Percentiles rank a stretch among this genome's conserved stretches.
Evolutionary conservation across 2,797 vertebrate species (phyloP).

Genomic region (Bradypodion pumilum): DNA sequence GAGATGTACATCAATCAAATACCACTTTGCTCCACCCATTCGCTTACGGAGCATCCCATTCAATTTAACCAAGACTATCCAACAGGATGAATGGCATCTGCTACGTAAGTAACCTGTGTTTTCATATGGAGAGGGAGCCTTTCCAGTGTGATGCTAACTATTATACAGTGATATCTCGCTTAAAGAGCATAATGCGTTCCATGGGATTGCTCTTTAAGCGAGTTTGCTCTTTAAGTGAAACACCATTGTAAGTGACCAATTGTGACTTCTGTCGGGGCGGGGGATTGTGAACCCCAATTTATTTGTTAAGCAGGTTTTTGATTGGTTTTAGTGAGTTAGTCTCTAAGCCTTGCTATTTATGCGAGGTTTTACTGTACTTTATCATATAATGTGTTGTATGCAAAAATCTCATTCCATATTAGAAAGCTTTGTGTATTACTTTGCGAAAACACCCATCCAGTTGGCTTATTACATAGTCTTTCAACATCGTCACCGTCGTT

Average conservation of each 20-base stretch:
- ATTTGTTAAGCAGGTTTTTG: too few species aligned
- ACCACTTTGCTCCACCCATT: constrained; percentile 87
- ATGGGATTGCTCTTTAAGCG: too few species aligned
- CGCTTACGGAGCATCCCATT: constrained; percentile 84
- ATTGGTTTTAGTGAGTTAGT: too few species aligned
- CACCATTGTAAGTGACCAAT: too few species aligned
- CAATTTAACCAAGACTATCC: constrained; percentile 85
- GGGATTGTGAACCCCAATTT: too few species aligned
- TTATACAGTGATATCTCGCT: too few species aligned
- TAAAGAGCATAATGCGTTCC: too few species aligned
- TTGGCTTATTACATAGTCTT: not conserved
- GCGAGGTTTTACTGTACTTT: not conserved
- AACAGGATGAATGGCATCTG: constrained; percentile 88
- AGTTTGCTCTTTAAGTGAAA: too few species aligned
- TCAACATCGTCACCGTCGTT: too few species aligned
- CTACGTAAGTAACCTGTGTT: constrained; percentile 74
- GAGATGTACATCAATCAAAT: constrained; percentile 84
- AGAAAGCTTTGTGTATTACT: not conserved
- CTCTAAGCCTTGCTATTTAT: too few species aligned
- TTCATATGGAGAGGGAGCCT: not conserved
- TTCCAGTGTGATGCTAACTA: not conserved
- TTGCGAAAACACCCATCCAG: not conserved
- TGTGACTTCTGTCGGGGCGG: too few species aligned
- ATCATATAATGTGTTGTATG: not conserved
- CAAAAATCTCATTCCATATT: not conserved